Base-by-base conservation (phyloP, 2,113 vertebrate genomes). In the Clinocottus analis region DNA sequence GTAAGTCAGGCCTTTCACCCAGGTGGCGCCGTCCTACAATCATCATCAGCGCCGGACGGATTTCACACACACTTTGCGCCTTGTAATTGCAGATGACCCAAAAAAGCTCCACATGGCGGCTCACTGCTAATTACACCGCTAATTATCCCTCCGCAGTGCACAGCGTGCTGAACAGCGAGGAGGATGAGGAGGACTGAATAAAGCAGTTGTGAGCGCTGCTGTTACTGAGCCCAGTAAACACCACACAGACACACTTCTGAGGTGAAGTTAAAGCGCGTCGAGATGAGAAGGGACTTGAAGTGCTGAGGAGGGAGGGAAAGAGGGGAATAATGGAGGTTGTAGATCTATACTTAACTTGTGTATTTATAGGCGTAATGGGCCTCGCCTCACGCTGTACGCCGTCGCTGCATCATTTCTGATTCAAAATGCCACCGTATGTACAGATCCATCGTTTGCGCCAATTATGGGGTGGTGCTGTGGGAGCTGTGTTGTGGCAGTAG, bases 1-100 rank as follows among this genome's bases (percentile, higher is more conserved):
- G 45, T 39, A 45, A 65, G 37, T 56, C 0, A 60, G 17, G 16
- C 19, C 12, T 60, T 12, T 19, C 31, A 47, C 0, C 12, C 45
- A 27, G 29, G 31, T 60, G 7, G 23, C 37, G 21, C n/a, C n/a
- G 45, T 21, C 29, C 19, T 47, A 60, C 35, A 71, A 43, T 25
- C 27, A 3, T 37, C 31, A 73, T 69, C 55, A 61, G 39, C 13
- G 53, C 66, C 68, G 33, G 25, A 1, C 1, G 31, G 43, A 78
- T 81, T 64, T 80, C 25, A 81, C 70, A 59, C 70, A 45, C 45
- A 45, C 45, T 53, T 75, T 19, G 12, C 59, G 70, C 59, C 31
- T 51, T 60, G 63, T 79, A 84, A 82, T 73, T 76, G 37, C 60
- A 23, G 59, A 70, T 62, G 58, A 58, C 65, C 65, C 41, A 11